Percentiles rank a stretch among this genome's conserved stretches.
phyloP scores from a whole-genome alignment of 2,113 vertebrate species.

The Rhagologus leucostigma region DNA sequence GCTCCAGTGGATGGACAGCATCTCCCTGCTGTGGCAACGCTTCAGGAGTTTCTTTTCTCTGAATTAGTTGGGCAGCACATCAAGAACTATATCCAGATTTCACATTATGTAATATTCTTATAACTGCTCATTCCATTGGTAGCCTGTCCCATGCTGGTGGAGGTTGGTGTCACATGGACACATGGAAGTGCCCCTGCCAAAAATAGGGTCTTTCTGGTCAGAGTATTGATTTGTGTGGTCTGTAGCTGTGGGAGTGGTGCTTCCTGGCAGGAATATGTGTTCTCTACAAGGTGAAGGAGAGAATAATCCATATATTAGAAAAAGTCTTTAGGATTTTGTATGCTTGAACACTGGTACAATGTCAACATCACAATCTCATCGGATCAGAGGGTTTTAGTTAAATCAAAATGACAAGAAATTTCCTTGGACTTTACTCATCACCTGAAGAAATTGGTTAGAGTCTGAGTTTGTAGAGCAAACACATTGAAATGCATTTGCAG shows the following conservation, averaged over 20 bases:
- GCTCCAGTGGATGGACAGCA: neutral
- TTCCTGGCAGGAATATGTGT: neutral
- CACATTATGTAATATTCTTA: neutral
- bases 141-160: neutral
- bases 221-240: neutral
- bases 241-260: neutral
- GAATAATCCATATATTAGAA: neutral
- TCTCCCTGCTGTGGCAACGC: rapidly evolving
- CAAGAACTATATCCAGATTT: neutral
- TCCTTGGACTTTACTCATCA: neutral
- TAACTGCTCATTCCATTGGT: neutral
- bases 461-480: slow-evolving; percentile 17
- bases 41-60: neutral
- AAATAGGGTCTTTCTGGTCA: neutral
- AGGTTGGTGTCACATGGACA: neutral
- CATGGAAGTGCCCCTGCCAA: neutral
- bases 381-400: neutral
- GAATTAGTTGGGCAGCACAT: neutral
- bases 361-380: neutral
- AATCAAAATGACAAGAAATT: neutral
- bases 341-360: neutral
- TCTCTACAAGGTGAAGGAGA: neutral
- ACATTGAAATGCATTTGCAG: neutral
- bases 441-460: neutral
- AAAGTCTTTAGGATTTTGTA: neutral